phyloP scores from a whole-genome alignment of 92 coral and sea anemone genomes.

The Palythoa caribaeorum region DNA sequence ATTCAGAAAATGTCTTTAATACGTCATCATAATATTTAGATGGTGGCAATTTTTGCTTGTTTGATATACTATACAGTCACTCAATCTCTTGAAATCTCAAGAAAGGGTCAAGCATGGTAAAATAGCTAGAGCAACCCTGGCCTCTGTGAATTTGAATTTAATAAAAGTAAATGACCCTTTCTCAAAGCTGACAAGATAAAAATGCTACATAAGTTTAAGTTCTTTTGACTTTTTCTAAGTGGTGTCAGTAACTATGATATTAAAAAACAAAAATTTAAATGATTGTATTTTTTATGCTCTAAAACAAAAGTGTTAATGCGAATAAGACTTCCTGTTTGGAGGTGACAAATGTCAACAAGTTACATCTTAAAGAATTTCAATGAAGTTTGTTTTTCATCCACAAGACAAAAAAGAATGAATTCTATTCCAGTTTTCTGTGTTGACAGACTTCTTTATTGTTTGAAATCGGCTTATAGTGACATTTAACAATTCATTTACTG shows the following conservation, averaged over 20 bases:
- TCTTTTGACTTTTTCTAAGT: not conserved
- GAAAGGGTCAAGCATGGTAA: too few relatives aligned
- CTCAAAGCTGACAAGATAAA: not conserved
- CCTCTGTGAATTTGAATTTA: not conserved
- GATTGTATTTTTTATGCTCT: not conserved
- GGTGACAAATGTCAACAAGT: not conserved
- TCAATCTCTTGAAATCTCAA: too few relatives aligned
- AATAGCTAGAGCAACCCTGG: not conserved
- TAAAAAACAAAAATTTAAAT: not conserved
- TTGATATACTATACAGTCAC: too few relatives aligned
- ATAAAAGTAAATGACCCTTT: not conserved
- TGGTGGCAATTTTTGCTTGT: too few relatives aligned
- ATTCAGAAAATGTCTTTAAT: not conserved
- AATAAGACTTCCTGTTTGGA: not conserved
- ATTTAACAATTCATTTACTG: constrained; percentile 9
- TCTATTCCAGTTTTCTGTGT: not conserved
- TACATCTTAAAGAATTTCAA: not conserved
- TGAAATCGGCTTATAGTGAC: constrained; percentile 25
- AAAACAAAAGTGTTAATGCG: not conserved
- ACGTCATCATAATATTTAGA: too few relatives aligned
- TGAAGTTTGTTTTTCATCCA: not conserved
- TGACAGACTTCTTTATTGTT: not conserved
- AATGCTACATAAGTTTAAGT: not conserved
- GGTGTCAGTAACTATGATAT: not conserved
- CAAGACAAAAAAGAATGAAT: not conserved